These are phyloP conservation scores for Drosophila pandora DNA, from an alignment of 1,140 invertebrate genomes.

Conservation along the genomic window DNA sequence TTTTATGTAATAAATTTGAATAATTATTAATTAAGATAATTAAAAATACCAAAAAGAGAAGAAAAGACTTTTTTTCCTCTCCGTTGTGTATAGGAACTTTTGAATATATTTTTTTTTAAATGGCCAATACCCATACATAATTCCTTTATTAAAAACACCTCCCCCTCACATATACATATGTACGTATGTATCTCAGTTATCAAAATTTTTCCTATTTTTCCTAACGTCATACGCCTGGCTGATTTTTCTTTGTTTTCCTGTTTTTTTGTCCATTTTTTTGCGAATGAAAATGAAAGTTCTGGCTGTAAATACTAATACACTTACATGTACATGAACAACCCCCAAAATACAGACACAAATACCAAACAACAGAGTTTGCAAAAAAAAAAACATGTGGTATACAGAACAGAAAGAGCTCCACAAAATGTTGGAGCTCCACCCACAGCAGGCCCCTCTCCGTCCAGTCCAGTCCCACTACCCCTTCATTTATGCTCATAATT, in stretches of 20 bases:
- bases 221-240: conserved; percentile 37
- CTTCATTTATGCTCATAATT: conserved; percentile 8
- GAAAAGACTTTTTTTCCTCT: too few relatives aligned
- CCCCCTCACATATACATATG: background rate
- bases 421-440: conserved; percentile 58
- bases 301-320: conserved; percentile 35
- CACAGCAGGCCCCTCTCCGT: conserved; percentile 6
- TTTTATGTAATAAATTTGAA: too few relatives aligned
- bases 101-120: too few relatives aligned
- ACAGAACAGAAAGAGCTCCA: conserved; percentile 45
- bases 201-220: conserved; percentile 39
- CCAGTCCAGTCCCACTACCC: background rate
- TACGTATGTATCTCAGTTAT: background rate
- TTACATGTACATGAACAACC: conserved; percentile 32
- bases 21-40: too few relatives aligned
- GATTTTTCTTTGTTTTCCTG: conserved; percentile 52
- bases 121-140: background rate
- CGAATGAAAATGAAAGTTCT: conserved; percentile 70
- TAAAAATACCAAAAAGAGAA: too few relatives aligned
- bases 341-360: conserved; percentile 28
- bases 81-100: too few relatives aligned
- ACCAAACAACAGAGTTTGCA: conserved; percentile 6
- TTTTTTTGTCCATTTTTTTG: conserved; percentile 41
- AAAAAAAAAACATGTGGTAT: conserved; percentile 17
- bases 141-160: conserved; percentile 21